Evolutionary conservation across 2,888 invertebrate genomes (phyloP).

Genomic region (Automeris io): DNA sequence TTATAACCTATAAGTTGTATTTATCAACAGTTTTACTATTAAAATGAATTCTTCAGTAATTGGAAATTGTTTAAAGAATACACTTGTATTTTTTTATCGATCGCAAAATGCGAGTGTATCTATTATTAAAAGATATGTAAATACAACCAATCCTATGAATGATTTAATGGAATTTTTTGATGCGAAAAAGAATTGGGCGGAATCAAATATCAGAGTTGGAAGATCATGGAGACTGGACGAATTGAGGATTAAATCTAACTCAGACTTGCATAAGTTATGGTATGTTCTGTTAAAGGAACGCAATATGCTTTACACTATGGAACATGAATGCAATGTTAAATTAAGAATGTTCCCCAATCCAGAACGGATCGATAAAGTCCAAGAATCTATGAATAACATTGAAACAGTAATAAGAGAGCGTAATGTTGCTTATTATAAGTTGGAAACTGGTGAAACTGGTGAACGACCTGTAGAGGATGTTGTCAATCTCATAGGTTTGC

Average conservation of each 20-base stretch:
- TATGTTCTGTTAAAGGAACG: slow-evolving; percentile 93
- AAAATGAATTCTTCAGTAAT: slow-evolving; percentile 31
- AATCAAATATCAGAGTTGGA: slow-evolving; percentile 85
- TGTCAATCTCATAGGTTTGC: slow-evolving; percentile 78
- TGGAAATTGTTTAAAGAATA: slow-evolving; percentile 28
- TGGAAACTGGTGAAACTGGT: slow-evolving; percentile 93
- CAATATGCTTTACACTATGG: slow-evolving; percentile 98
- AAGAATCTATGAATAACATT: slow-evolving; percentile 95
- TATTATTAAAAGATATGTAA: slow-evolving; percentile 30
- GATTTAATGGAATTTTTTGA: slow-evolving; percentile 95
- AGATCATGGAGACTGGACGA: slow-evolving; percentile 94
- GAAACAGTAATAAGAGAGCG: slow-evolving; percentile 94
- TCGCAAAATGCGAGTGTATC: slow-evolving; percentile 29
- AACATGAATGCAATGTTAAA: slow-evolving; percentile 84
- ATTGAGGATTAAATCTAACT: slow-evolving; percentile 94
- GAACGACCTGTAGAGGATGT: slow-evolving; percentile 82
- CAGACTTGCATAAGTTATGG: slow-evolving; percentile 98
- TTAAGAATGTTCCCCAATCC: slow-evolving; percentile 89
- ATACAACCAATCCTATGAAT: slow-evolving; percentile 50
- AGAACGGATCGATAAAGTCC: slow-evolving; percentile 95
- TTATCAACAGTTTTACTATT: slow-evolving; percentile 11
- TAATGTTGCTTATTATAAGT: slow-evolving; percentile 90
- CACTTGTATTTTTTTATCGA: slow-evolving; percentile 26
- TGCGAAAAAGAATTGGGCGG: slow-evolving; percentile 88
- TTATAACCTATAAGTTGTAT: slow-evolving; percentile 9